phyloP scores from a whole-genome alignment of 2,888 invertebrate genomes.

The Lysandra coridon region DNA sequence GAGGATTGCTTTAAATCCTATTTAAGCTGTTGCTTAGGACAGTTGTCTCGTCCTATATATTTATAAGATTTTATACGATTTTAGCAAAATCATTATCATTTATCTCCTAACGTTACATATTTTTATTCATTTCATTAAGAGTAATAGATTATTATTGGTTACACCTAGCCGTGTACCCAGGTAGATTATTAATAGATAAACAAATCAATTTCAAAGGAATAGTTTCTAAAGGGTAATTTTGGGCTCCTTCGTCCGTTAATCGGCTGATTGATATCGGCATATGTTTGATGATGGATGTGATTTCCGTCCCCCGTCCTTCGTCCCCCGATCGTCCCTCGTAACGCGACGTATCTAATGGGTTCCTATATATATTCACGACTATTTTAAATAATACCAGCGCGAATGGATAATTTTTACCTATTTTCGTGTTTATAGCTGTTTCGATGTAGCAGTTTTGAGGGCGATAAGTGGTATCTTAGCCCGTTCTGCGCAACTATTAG shows the following conservation, averaged over 20 bases:
- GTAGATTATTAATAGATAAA: neutral
- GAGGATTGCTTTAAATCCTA: no score
- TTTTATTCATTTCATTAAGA: no score
- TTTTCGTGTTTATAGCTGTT: neutral
- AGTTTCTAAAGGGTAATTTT: conserved; percentile 39
- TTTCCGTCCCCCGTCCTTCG: conserved; percentile 55
- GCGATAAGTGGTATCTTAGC: neutral
- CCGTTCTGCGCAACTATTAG: no score
- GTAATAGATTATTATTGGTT: neutral
- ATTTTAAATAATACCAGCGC: conserved; percentile 8
- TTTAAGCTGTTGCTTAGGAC: no score
- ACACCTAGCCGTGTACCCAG: neutral
- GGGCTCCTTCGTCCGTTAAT: conserved; percentile 49
- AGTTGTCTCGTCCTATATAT: no score
- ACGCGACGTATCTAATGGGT: conserved; percentile 53
- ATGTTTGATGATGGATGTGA: conserved; percentile 57
- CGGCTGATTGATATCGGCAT: conserved; percentile 65
- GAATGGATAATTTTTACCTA: conserved; percentile 1
- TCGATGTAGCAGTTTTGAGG: neutral
- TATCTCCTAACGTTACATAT: no score
- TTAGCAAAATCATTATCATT: no score
- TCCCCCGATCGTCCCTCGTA: conserved; percentile 13
- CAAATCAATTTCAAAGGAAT: conserved; percentile 39
- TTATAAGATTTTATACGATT: no score
- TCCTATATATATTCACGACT: conserved; percentile 26